These are phyloP conservation scores for Paraescarpia echinospica DNA, from an alignment of 1,140 invertebrate species.

Conservation along the genomic window DNA sequence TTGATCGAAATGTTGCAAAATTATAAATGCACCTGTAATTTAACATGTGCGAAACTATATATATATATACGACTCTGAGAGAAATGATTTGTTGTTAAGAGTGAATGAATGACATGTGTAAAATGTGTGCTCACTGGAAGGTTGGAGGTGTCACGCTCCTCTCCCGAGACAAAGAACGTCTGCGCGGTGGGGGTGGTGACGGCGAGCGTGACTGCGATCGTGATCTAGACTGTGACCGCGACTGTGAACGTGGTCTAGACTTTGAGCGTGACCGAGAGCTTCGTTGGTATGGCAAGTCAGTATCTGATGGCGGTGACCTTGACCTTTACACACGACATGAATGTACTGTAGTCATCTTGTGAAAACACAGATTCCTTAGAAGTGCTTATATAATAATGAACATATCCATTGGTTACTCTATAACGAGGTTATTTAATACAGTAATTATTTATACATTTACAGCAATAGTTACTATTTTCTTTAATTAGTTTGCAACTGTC, in stretches of 20 bases:
- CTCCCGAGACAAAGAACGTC: conserved; percentile 4
- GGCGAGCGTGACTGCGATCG: conserved; percentile 50
- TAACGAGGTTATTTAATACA: background rate
- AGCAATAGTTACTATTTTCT: no score
- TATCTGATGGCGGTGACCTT: conserved; percentile 39
- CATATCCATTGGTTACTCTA: background rate
- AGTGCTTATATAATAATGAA: background rate
- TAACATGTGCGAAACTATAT: no score
- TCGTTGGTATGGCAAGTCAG: conserved; percentile 34
- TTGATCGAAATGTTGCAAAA: no score
- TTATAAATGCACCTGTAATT: no score
- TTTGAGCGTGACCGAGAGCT: conserved; percentile 55
- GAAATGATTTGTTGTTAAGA: no score
- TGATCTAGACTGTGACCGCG: conserved; percentile 38
- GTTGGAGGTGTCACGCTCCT: conserved; percentile 78
- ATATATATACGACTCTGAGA: no score
- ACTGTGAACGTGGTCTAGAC: conserved; percentile 13
- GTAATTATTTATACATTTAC: no score
- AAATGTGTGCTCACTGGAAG: conserved; percentile 67
- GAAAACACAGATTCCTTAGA: background rate
- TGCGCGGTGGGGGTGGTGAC: conserved; percentile 19
- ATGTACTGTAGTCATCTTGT: background rate
- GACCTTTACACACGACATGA: conserved; percentile 32
- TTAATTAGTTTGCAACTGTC: no score
- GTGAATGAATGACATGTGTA: background rate